phyloP scores from a whole-genome alignment of 1,140 invertebrate species.

The Brachionus asplanchnoidis region DNA sequence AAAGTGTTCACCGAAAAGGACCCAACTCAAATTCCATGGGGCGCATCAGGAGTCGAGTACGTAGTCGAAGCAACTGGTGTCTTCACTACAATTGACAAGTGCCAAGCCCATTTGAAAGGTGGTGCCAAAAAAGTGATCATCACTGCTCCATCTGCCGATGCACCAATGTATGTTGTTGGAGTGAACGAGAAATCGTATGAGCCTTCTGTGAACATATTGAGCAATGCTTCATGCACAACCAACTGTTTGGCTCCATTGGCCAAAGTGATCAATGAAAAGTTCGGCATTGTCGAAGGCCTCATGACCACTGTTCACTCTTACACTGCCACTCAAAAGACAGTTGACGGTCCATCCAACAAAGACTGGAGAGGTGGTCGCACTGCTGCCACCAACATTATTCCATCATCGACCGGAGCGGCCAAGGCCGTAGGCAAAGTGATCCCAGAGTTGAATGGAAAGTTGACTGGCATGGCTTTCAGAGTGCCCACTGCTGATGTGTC shows the following conservation, averaged over 20 bases:
- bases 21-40: conserved; percentile 82
- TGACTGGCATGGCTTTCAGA: conserved; percentile 98
- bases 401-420: conserved; percentile 91
- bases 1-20: conserved; percentile 56
- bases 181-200: conserved; percentile 84
- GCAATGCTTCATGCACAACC: conserved; percentile 97
- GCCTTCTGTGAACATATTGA: conserved; percentile 65
- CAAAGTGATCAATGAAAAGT: conserved; percentile 91
- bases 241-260: conserved; percentile 96
- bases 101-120: conserved; percentile 72
- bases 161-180: conserved; percentile 95
- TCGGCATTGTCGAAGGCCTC: conserved; percentile 86
- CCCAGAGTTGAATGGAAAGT: conserved; percentile 57
- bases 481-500: conserved; percentile 92
- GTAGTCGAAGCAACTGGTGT: conserved; percentile 96
- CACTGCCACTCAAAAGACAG: conserved; percentile 94
- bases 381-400: conserved; percentile 93
- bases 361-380: conserved; percentile 93
- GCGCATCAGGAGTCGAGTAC: conserved; percentile 77
- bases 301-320: conserved; percentile 98
- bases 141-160: conserved; percentile 92
- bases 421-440: conserved; percentile 73
- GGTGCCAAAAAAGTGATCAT: conserved; percentile 98
- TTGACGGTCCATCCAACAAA: conserved; percentile 91
- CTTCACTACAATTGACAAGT: conserved; percentile 89